Conservation (phyloP, 2,888 invertebrate genomes). For the Tetanocera ferruginea region DNA sequence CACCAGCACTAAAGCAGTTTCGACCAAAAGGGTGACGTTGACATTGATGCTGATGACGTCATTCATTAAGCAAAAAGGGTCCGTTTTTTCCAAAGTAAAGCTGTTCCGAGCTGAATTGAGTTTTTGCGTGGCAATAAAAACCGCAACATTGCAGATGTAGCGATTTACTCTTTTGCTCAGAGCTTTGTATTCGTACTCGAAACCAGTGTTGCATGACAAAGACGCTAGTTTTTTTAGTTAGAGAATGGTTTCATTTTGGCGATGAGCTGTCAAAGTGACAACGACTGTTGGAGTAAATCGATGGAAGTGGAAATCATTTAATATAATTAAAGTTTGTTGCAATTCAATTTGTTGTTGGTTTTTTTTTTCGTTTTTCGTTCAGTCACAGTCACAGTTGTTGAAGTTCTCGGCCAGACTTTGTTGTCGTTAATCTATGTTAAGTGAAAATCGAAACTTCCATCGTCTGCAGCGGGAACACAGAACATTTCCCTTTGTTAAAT, state of each 20-base stretch:
- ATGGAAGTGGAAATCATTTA: background rate
- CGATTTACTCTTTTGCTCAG: background rate
- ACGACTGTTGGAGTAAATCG: background rate
- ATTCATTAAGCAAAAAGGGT: conserved; percentile 26
- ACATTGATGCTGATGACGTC: background rate
- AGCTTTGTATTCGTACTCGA: background rate
- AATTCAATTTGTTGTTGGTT: background rate
- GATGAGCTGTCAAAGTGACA: conserved; percentile 2
- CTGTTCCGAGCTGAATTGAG: background rate
- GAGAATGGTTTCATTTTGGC: background rate
- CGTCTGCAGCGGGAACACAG: background rate
- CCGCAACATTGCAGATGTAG: conserved; percentile 12
- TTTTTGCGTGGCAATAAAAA: conserved; percentile 4
- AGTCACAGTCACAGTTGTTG: background rate
- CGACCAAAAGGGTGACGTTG: conserved; percentile 11
- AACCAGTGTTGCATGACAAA: background rate
- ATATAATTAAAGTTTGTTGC: conserved; percentile 19
- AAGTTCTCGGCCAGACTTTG: background rate
- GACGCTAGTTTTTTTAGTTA: background rate
- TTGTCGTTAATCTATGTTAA: background rate
- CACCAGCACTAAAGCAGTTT: no score
- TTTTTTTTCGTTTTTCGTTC: background rate
- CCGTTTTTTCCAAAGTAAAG: background rate
- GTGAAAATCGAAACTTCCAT: background rate
- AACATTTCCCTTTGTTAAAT: background rate